Percentiles rank a stretch among this genome's conserved stretches.
phyloP scores from a whole-genome alignment of 2,888 invertebrate genomes.

The Rhingia rostrata region DNA sequence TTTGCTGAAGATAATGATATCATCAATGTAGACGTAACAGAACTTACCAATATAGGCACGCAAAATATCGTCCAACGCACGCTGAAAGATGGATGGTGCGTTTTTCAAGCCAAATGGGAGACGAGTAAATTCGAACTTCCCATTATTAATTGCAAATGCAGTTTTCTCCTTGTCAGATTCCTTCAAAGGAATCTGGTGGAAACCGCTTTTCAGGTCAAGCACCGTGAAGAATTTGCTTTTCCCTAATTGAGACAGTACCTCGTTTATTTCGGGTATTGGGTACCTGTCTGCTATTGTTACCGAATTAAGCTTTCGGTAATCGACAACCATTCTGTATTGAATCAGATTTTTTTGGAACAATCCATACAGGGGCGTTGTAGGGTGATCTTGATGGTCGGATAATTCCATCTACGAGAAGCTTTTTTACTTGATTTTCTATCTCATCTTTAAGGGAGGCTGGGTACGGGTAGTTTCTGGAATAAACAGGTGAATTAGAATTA shows the following conservation, averaged over 20 bases:
- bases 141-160: conserved; percentile 40
- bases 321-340: neutral
- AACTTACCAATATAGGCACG: neutral
- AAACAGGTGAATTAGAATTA: conserved; percentile 33
- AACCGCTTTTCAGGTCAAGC: conserved; percentile 31
- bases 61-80: conserved; percentile 38
- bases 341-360: conserved; percentile 29
- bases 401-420: conserved; percentile 26
- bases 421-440: conserved; percentile 31
- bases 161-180: conserved; percentile 40
- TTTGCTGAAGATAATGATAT: conserved; percentile 42
- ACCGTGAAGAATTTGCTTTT: conserved; percentile 31
- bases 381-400: conserved; percentile 43
- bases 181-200: conserved; percentile 45
- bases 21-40: conserved; percentile 44
- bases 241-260: conserved; percentile 33
- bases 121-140: conserved; percentile 41
- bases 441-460: conserved; percentile 34
- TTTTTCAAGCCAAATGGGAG: conserved; percentile 60
- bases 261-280: conserved; percentile 35
- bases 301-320: conserved; percentile 14
- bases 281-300: conserved; percentile 37
- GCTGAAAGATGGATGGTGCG: conserved; percentile 46
- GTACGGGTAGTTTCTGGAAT: conserved; percentile 48
- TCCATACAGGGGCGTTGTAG: conserved; percentile 49